Base-by-base conservation (phyloP, 2,113 vertebrate species). In the Entelurus aequoreus region DNA sequence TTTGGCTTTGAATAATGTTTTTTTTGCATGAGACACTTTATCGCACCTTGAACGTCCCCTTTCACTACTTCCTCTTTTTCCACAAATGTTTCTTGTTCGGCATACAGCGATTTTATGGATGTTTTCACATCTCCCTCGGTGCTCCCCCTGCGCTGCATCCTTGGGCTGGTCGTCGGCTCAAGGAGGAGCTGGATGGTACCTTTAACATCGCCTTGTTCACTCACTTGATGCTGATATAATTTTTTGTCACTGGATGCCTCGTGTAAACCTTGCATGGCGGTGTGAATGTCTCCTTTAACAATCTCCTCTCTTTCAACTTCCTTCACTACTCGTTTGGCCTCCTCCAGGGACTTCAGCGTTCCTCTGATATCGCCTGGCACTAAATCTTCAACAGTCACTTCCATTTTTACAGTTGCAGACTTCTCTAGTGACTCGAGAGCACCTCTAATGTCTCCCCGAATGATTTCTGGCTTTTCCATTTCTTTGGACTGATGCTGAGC, bases 351-450 rank as follows among this genome's bases (percentile, higher is more conserved):
- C 74, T 78, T 92, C 63, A 95, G 78, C 14, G 93, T 92, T 11
- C 87, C 89, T 80, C 90, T 90, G 71, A 95, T 88, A 67, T 94
- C 92, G 60, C 91, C 90, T 59, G 74, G 81, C 46, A 94, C 88
- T 71, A 95, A 80, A 67, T 93, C 92, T 38, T 92, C 92, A 71
- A 93, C 90, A 48, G 84, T 81, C 4, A 81, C 82, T 76, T 94
- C 92, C 0, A 77, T 84, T 79, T 83, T 92, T 14, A 76, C 79
- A 8, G 86, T 84, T 53, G 84, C 69, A 37, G 90, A 92, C 83
- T 93, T 94, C 81, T 95, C 93, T 68, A 96, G 86, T 37, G 90
- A 93, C 74, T 93, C 85, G 4, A 94, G 90, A 44, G 93, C 82
- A 56, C 90, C 80, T 72, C 88, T 90, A 73, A 95, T 91, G 79